Evolutionary conservation across 2,113 vertebrate genomes (phyloP), one percentile per base, ranked within the genome.

Genomic region (Nyctibius bracteatus): DNA sequence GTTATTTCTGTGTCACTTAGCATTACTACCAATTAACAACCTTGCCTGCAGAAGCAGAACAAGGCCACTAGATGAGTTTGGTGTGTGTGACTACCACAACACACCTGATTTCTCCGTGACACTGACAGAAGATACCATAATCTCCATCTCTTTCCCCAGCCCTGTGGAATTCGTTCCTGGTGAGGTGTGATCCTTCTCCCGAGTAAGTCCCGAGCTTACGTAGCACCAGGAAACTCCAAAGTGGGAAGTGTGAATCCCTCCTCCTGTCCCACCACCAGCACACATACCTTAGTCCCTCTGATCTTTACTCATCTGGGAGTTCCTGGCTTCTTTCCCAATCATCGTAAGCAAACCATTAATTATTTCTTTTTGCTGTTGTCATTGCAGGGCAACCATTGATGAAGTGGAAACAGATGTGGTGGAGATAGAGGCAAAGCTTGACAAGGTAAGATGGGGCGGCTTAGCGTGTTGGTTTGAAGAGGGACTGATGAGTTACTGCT

Each of bases 321-420:
- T 17, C 15, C 59, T 19, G 27, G 8, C 47, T 75, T 37, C 49
- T 65, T 57, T n/a, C 66, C 46, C 79, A 15, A 0, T 9, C 84
- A 13, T 10, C 72, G 6, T 8, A 19, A 54, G 5, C 81, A 63
- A 41, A 18, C 43, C 5, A 7, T 33, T 88, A 58, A 85, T 12
- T 4, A 23, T 21, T 57, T 21, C 72, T 39, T 61, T 12, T 44
- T 14, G n/a, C 37, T 25, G 41, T 88, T 97, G 78, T 97, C 46
- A 65, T 98, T 95, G 52, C 98, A 99, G 99, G 98, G 99, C 99
- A 2, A 99, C 99, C 59, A 99, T 99, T 10, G 99, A 99, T 86
- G 99, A 99, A 94, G 99, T 99, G 96, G 99, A 99, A 88, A 99
- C 99, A 0, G 99, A 99, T 94, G 99, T 99, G 65, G 99, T 99